Evolutionary conservation across 2,888 invertebrate genomes (phyloP), one percentile per base, ranked within the genome.

Genomic region (Luperina nickerlii): DNA sequence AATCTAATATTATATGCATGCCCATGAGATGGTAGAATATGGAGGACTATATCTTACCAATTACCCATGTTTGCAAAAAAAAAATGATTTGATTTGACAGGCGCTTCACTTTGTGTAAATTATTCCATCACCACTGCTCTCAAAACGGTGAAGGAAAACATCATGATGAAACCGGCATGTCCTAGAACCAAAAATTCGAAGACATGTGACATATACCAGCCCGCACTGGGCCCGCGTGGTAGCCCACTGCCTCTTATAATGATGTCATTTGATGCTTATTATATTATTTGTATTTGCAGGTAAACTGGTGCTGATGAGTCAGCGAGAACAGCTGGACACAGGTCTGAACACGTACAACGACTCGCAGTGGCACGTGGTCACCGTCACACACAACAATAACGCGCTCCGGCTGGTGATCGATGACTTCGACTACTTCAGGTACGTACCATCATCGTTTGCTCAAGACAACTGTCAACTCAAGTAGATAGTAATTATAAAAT

Each of bases 361-460:
- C 95, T 98, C 98, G 38, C 98, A 98, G 90, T 99, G 99, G 99
- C 99, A 99, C 96, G 99, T 99, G 27, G 98, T 99, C 11, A 98
- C 98, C 0, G 98, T 99, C 9, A 98, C 98, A 4, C 98, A 99
- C 91, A 98, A 98, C 89, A 96, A 97, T 54, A 96, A 97, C 54
- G 97, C 97, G 42, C 95, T 99, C 51, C 95, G 98, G 74, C 97
- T 99, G 18, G 98, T 98, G 79, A 98, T 99, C 60, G 99, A 99
- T 92, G 99, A 99, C 94, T 97, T 97, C 65, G 98, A 98, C 88
- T 97, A 97, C 81, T 98, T 98, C 93, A 97, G 96, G 98, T 71
- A 24, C 27, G 11, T 27, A 48, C n/a, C 20, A 27, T 20, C 27
- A 13, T 20, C 68, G 20, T 48, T 68, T 27, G 11, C 20, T 20